Conservation (phyloP, 1,140 invertebrate species). For the Leptonema lineaticorne region DNA sequence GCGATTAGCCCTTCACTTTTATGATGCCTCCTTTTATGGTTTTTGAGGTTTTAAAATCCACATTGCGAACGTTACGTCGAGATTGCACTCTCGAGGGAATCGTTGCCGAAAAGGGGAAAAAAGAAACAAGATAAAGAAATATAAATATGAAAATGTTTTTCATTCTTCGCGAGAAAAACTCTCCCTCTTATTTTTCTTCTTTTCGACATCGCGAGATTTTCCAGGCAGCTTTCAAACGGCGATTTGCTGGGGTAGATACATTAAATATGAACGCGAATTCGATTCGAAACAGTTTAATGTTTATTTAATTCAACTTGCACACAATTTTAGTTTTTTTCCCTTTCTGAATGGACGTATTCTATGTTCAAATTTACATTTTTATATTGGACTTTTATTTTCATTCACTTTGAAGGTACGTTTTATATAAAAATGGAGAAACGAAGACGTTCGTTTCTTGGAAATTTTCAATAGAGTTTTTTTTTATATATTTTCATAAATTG, state of each 20-base stretch:
- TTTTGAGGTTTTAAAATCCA: background rate
- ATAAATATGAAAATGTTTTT: constrained; percentile 3
- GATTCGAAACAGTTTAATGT: background rate
- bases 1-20: constrained; percentile 10
- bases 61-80: background rate
- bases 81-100: background rate
- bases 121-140: background rate
- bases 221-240: background rate
- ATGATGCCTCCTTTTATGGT: constrained; percentile 10
- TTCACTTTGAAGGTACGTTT: too few species aligned
- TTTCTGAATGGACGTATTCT: too few species aligned
- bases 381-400: too few species aligned
- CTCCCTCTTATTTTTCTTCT: background rate
- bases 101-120: background rate
- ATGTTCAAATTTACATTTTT: too few species aligned
- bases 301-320: background rate
- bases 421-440: too few species aligned
- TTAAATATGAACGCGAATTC: background rate
- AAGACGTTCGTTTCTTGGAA: too few species aligned
- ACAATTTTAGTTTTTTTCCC: background rate
- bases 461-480: too few species aligned
- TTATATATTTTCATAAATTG: too few species aligned
- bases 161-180: background rate
- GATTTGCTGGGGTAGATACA: background rate
- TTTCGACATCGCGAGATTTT: background rate